phyloP scores from a whole-genome alignment of 2,113 vertebrate species.

The Microcebus ravelobensis region DNA sequence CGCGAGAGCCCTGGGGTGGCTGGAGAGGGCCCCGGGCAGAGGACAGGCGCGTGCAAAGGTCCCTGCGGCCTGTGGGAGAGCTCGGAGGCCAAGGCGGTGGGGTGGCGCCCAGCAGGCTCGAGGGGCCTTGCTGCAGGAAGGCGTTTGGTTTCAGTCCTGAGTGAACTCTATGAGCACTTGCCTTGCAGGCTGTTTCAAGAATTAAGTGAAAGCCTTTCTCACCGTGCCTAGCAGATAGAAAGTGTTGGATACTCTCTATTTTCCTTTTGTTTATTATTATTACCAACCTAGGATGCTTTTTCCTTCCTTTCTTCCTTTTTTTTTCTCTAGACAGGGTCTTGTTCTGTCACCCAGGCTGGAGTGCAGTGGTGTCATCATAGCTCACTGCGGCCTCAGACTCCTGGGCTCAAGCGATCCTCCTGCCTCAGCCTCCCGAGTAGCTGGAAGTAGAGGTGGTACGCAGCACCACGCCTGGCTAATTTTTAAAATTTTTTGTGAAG shows the following conservation, averaged over 20 bases:
- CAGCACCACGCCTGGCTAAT: too few relatives aligned
- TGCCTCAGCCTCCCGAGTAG: too few relatives aligned
- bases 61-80: background rate
- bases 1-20: background rate
- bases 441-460: too few relatives aligned
- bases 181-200: background rate
- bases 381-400: too few relatives aligned
- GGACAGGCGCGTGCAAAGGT: background rate
- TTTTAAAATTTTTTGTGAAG: too few relatives aligned
- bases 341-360: too few relatives aligned
- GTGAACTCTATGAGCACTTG: background rate
- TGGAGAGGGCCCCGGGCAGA: background rate
- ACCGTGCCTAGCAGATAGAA: background rate
- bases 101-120: background rate
- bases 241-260: background rate
- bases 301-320: too few relatives aligned
- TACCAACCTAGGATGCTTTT: background rate
- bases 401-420: too few relatives aligned
- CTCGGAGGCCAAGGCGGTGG: too few relatives aligned
- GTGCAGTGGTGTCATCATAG: too few relatives aligned
- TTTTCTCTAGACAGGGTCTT: too few relatives aligned
- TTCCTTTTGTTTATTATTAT: background rate
- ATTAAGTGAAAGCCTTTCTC: background rate
- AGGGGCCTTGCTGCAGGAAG: background rate
- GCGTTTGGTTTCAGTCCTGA: background rate